Evolutionary conservation across 2,113 vertebrate genomes (phyloP).

Genomic region (Trinectes maculatus): DNA sequence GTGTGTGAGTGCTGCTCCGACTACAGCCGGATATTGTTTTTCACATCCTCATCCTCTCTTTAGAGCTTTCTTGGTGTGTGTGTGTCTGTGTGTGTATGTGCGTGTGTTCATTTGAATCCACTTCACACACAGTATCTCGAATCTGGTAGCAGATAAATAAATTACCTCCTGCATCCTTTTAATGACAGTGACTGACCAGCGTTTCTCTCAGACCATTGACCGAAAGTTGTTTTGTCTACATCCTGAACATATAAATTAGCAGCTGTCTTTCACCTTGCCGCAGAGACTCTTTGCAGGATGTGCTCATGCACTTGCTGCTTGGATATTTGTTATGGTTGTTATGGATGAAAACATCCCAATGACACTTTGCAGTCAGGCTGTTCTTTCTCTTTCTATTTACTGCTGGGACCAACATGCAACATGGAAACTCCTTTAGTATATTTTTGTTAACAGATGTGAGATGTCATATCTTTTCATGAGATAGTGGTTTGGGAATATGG

Average conservation of each 20-base stretch:
- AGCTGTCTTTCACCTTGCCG: conserved; percentile 31
- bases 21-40: conserved; percentile 47
- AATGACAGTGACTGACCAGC: conserved; percentile 39
- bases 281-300: conserved; percentile 4
- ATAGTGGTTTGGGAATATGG: no score
- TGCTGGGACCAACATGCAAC: neutral
- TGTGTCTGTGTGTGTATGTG: neutral
- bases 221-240: conserved; percentile 8
- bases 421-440: no score
- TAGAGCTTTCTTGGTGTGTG: neutral
- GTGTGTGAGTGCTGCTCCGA: conserved; percentile 59
- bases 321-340: conserved; percentile 10
- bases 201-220: conserved; percentile 11
- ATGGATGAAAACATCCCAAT: neutral
- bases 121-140: neutral
- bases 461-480: no score
- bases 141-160: conserved; percentile 2
- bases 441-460: no score
- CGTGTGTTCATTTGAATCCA: neutral
- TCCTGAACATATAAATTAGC: neutral
- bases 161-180: neutral
- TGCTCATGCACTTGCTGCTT: neutral
- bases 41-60: neutral
- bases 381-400: neutral
- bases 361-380: neutral